phyloP scores from a whole-genome alignment of 2,888 invertebrate genomes.

The Athalia circularis region DNA sequence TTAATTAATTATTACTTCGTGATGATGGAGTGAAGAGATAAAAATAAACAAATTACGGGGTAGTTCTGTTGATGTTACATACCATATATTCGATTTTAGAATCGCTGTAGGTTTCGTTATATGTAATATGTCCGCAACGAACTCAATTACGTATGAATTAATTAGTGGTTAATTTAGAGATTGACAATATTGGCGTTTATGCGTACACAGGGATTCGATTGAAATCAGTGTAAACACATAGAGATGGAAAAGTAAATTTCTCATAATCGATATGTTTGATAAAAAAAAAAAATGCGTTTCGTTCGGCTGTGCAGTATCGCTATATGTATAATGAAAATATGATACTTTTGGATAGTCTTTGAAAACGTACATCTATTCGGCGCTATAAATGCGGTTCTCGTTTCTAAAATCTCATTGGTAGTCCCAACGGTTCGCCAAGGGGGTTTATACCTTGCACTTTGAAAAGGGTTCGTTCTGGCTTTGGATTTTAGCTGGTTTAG shows the following conservation, averaged over 20 bases:
- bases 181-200: not conserved
- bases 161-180: constrained; percentile 18
- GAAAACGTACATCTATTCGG: not conserved
- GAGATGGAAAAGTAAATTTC: not conserved
- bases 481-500: constrained; percentile 30
- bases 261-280: too few relatives aligned
- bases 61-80: too few relatives aligned
- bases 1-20: too few relatives aligned
- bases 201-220: not conserved
- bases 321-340: too few relatives aligned
- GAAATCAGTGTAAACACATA: not conserved
- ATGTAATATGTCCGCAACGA: not conserved
- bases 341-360: not conserved
- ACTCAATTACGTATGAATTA: constrained; percentile 25
- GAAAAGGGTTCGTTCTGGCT: constrained; percentile 44
- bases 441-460: constrained; percentile 25
- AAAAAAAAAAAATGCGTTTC: not conserved
- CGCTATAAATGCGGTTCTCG: constrained; percentile 3
- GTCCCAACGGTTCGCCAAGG: constrained; percentile 25
- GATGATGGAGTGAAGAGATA: too few relatives aligned
- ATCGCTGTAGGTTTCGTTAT: not conserved
- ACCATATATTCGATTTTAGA: not conserved
- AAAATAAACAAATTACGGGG: too few relatives aligned
- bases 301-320: too few relatives aligned
- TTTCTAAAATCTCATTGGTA: constrained; percentile 35